Percentiles rank a stretch among this genome's conserved stretches.
These are phyloP conservation scores for Pipistrellus nathusii DNA, from an alignment of 2,797 vertebrate genomes.

Conservation along the genomic window DNA sequence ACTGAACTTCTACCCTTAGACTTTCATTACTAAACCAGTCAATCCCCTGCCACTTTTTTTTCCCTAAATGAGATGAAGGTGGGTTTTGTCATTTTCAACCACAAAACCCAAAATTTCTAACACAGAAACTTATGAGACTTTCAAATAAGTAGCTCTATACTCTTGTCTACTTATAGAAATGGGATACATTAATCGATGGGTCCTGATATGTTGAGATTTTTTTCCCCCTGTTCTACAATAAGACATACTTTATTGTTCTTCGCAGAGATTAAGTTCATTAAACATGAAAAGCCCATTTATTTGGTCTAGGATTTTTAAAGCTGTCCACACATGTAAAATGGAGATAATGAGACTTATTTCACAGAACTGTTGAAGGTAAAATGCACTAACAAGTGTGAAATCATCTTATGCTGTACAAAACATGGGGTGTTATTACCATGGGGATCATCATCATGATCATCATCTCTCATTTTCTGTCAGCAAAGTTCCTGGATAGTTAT, in stretches of 20 bases:
- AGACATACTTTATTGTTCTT: conserved; percentile 35
- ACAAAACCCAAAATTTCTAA: background rate
- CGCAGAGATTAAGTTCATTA: conserved; percentile 1
- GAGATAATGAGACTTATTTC: conserved; percentile 31
- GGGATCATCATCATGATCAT: background rate
- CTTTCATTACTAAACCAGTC: background rate
- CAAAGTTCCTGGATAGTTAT: conserved; percentile 16
- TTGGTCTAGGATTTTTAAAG: background rate
- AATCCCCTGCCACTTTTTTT: background rate
- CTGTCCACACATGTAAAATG: background rate
- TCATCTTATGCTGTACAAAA: background rate
- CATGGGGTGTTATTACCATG: background rate
- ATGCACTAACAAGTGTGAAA: conserved; percentile 29
- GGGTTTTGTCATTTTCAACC: conserved; percentile 19
- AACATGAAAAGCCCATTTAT: conserved; percentile 15
- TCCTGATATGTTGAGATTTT: background rate
- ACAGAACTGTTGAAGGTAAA: conserved; percentile 44
- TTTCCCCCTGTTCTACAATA: conserved; percentile 16
- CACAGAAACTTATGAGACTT: conserved; percentile 15
- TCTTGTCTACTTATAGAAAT: background rate
- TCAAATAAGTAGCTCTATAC: conserved; percentile 1
- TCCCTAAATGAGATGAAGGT: background rate
- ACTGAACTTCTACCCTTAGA: background rate
- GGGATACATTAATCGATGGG: background rate
- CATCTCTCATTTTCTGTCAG: conserved; percentile 44